Evolutionary conservation across 2,797 vertebrate genomes (phyloP), one percentile per base, ranked within the genome.

Genomic region (Halcyon badia): DNA sequence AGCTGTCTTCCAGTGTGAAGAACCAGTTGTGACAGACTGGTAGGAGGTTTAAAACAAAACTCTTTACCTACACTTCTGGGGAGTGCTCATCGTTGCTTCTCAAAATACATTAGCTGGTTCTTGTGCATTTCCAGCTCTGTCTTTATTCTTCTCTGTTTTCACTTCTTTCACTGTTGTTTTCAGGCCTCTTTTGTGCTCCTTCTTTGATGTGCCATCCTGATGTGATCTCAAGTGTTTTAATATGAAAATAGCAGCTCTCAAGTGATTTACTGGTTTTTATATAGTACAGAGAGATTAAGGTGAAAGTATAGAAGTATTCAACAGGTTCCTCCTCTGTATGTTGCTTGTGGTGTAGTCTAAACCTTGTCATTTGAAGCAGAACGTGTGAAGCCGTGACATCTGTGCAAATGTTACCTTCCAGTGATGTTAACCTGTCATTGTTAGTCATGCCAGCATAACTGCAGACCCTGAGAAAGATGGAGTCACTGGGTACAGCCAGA

Each of bases 11-110:
- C 41, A 22, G 14, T 64, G 18, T 81, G 77, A 87, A 80, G 71
- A 88, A 54, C 21, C 8, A 60, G 52, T 84, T 89, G 68, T 87
- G 91, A 51, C 70, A 95, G 73, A 46, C 57, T 75, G 10, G 26
- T n/a, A 64, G 51, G 21, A 84, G 79, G n/a, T 54, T 89, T 90
- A 31, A 62, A 51, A 72, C 75, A 68, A 10, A 21, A 18, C 1
- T 68, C 10, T n/a, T 83, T 71, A 26, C 20, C 21, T 56, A 6
- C 56, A 8, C 2, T 3, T 79, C 81, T 56, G 61, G 9, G 3
- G 37, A 56, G 25, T 24, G 14, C 9, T 49, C 22, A 22, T 79
- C 1, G 28, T 70, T 54, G 39, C 14, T 28, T 69, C 30, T 66
- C 25, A 76, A 69, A 42, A 44, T 20, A 3, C 7, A 5, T 42